Percentiles rank a stretch among this genome's conserved stretches.
Conservation (phyloP, 2,888 invertebrate species). For the Pyrgus malvae region DNA sequence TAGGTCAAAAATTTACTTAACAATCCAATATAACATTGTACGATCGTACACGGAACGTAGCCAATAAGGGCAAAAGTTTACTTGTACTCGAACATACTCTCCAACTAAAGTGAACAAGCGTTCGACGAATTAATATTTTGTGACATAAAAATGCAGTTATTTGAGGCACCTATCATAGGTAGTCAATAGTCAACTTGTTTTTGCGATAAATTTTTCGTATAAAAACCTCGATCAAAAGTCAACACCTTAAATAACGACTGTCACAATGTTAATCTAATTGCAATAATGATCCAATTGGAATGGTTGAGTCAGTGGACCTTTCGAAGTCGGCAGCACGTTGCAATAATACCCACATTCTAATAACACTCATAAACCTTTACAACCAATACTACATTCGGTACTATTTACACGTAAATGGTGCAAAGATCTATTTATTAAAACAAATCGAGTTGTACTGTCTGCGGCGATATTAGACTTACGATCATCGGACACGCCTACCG, state of each 20-base stretch:
- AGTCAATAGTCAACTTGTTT: slow-evolving; percentile 47
- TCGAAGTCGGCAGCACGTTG: slow-evolving; percentile 42
- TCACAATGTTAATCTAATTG: slow-evolving; percentile 40
- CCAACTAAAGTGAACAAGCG: slow-evolving; percentile 34
- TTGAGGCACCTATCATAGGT: slow-evolving; percentile 56
- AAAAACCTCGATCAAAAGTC: slow-evolving; percentile 13
- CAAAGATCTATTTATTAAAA: slow-evolving; percentile 42
- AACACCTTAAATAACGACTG: slow-evolving; percentile 18
- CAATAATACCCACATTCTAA: slow-evolving; percentile 52
- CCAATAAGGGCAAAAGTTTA: slow-evolving; percentile 23
- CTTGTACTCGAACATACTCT: slow-evolving; percentile 13
- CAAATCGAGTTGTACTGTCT: slow-evolving; percentile 45
- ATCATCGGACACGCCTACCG: slow-evolving; percentile 21
- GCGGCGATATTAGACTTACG: slow-evolving; percentile 24
- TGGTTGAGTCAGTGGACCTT: slow-evolving; percentile 54
- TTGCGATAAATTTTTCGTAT: slow-evolving; percentile 52
- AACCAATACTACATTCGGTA: slow-evolving; percentile 51
- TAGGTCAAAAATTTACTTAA: slow-evolving; percentile 14
- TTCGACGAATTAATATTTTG: slow-evolving; percentile 47
- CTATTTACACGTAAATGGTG: slow-evolving; percentile 59
- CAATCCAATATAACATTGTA: slow-evolving; percentile 12
- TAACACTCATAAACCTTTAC: slow-evolving; percentile 55
- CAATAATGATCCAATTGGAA: slow-evolving; percentile 58
- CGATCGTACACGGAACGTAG: slow-evolving; percentile 14
- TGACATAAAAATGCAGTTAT: slow-evolving; percentile 63